Evolutionary conservation across 2,888 invertebrate genomes (phyloP).

Genomic region (Tortrix viridana): DNA sequence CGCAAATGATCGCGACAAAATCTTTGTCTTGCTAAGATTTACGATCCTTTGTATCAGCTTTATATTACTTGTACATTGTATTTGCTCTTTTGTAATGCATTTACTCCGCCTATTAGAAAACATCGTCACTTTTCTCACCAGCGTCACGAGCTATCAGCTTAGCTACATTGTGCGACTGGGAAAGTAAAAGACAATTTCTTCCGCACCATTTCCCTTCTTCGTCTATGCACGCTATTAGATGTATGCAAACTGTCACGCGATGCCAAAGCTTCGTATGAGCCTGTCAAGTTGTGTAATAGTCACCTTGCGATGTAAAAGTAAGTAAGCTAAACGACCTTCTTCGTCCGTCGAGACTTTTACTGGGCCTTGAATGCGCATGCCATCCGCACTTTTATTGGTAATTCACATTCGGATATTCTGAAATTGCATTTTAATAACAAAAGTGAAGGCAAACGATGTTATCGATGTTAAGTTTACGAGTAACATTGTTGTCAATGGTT

Average conservation of each 20-base stretch:
- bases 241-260: constrained; percentile 11
- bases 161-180: constrained; percentile 25
- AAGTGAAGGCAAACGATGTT: constrained; percentile 6
- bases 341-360: constrained; percentile 26
- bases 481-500: constrained; percentile 8
- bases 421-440: constrained; percentile 26
- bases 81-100: constrained; percentile 13
- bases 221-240: background rate
- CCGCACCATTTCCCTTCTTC: constrained; percentile 31
- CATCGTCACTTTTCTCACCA: constrained; percentile 17
- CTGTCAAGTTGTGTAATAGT: constrained; percentile 28
- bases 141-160: background rate
- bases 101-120: constrained; percentile 30
- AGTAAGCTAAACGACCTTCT: constrained; percentile 25
- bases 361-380: constrained; percentile 25
- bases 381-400: constrained; percentile 29
- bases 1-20: constrained; percentile 16
- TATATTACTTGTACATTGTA: constrained; percentile 16
- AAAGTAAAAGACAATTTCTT: constrained; percentile 36
- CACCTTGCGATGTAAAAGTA: constrained; percentile 32
- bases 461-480: background rate
- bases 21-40: constrained; percentile 15
- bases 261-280: background rate
- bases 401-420: constrained; percentile 28
- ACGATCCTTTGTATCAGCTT: constrained; percentile 29